Base-by-base conservation (phyloP, 2,888 invertebrate species). In the Lasius platythorax region DNA sequence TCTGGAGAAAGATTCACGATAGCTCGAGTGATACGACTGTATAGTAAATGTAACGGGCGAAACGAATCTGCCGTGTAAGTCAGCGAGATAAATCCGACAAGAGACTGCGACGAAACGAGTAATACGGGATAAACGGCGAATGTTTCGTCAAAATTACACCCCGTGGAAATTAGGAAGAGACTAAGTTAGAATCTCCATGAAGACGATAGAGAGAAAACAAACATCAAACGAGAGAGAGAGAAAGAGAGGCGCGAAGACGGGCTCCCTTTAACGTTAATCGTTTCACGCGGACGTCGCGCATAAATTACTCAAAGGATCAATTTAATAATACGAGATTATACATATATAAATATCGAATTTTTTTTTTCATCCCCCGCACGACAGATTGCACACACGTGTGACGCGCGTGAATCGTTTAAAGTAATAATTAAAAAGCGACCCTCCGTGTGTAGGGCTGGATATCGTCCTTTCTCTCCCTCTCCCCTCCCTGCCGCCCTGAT, bases 101-200 rank as follows among this genome's bases (percentile, higher is more conserved):
- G 70, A 79, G 46, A 37, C 79, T 18, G 79, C 28, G 23, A 61
- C 18, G n/a, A n/a, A n/a, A 12, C 46, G 46, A 61, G 61, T 9
- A 37, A 37, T 37, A 37, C 28, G 61, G 12, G 23, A 81, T 37
- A 81, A 81, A 50, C 79, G 72, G 79, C 12, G 46, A 72, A 72
- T 46, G 72, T 63, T 72, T 28, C 61, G 46, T 81, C 72, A 61
- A 61, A 81, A 81, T 70, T 61, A 81, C 37, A 72, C 79, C 79
- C 79, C 61, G 58, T 72, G 79, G 79, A 81, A 81, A 81, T 81
- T 81, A 81, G 61, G 58, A n/a, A 70, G 58, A 33, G 61, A 50
- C 79, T 81, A 81, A 81, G 63, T 78, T 30, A 18, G 56, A 68
- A n/a, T 50, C 46, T 37, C 8, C 46, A 37, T 28, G 12, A 78